These are phyloP conservation scores for Lithobates sylvaticus DNA, from an alignment of 2,797 vertebrate genomes.

Conservation along the genomic window DNA sequence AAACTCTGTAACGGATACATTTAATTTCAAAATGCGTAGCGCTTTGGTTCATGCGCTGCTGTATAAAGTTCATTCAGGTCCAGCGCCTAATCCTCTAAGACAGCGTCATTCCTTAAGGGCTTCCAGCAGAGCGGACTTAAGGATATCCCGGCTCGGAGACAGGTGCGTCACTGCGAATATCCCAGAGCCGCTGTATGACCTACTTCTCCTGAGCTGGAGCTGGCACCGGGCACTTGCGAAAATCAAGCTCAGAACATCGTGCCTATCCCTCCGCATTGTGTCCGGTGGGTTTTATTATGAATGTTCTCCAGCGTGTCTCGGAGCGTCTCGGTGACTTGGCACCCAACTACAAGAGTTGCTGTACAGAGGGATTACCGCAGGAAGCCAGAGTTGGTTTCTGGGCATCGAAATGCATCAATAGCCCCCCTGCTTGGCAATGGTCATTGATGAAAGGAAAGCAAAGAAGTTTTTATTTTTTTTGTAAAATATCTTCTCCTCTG, in stretches of 20 bases:
- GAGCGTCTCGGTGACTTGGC: too few relatives aligned
- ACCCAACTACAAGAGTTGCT: too few relatives aligned
- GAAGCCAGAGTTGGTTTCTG: too few relatives aligned
- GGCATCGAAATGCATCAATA: too few relatives aligned
- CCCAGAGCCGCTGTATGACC: neutral
- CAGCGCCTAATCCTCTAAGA: neutral
- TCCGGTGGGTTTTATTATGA: neutral
- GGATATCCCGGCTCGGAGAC: neutral
- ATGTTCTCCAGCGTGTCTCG: too few relatives aligned
- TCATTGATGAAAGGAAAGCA: too few relatives aligned
- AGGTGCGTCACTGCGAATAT: neutral
- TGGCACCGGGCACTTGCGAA: neutral
- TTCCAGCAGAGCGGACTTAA: neutral
- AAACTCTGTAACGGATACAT: too few relatives aligned
- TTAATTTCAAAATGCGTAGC: too few relatives aligned
- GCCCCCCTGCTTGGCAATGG: too few relatives aligned
- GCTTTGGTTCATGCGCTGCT: neutral
- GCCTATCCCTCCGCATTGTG: neutral
- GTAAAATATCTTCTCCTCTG: too few relatives aligned
- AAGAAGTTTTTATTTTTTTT: too few relatives aligned
- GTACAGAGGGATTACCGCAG: too few relatives aligned
- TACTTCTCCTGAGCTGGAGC: neutral
- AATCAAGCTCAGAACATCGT: neutral
- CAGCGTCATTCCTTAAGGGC: neutral
- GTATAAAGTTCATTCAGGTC: neutral